Evolutionary conservation across 2,797 vertebrate genomes (phyloP).

Genomic region (Microhierax caerulescens): DNA sequence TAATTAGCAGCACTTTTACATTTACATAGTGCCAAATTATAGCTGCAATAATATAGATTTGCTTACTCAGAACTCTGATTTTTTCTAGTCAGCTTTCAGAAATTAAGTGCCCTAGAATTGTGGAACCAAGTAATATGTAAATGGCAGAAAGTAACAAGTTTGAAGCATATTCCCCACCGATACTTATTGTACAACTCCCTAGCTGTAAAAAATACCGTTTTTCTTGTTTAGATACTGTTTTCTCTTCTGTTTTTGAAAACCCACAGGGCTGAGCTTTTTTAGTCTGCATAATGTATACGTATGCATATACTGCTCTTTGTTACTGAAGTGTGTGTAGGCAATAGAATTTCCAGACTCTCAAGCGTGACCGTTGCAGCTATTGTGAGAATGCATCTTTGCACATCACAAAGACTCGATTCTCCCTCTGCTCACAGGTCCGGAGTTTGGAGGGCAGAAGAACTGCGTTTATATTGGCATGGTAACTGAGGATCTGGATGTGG

Average conservation of each 20-base stretch:
- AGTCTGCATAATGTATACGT: neutral
- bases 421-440: slow-evolving; percentile 78
- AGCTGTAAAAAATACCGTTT: neutral
- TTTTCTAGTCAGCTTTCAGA: neutral
- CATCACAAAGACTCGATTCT: neutral
- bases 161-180: neutral
- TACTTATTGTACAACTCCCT: neutral
- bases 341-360: neutral
- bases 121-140: neutral
- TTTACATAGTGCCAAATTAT: neutral
- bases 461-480: slow-evolving; percentile 92
- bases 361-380: neutral
- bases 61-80: neutral
- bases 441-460: slow-evolving; percentile 85
- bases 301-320: neutral
- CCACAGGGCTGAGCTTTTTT: neutral
- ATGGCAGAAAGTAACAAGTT: neutral
- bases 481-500: slow-evolving; percentile 86
- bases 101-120: neutral
- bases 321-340: neutral
- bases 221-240: neutral
- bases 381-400: neutral
- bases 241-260: neutral
- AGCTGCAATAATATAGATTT: neutral
- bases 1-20: neutral